These are phyloP conservation scores for Amblyteles armatorius DNA, from an alignment of 2,888 invertebrate genomes.

Conservation along the genomic window DNA sequence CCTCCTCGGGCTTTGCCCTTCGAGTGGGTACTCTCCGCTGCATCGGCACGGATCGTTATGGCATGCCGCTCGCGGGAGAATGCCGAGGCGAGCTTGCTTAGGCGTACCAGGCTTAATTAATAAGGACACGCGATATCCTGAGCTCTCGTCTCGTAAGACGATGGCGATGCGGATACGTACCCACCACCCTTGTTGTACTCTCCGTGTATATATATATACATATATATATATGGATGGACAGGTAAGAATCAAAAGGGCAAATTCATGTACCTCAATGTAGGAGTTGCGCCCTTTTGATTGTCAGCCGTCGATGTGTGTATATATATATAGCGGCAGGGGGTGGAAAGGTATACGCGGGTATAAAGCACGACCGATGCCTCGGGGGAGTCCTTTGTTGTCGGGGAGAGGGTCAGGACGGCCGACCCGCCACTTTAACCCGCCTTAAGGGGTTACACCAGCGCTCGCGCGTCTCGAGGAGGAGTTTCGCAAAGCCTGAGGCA, in stretches of 20 bases:
- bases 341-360: constrained; percentile 59
- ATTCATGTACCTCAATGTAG: neutral
- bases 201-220: neutral
- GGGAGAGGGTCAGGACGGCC: constrained; percentile 79
- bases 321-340: constrained; percentile 1
- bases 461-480: constrained; percentile 69
- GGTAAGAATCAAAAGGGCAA: neutral
- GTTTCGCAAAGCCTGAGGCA: constrained; percentile 64
- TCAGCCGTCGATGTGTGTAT: neutral
- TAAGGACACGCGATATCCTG: constrained; percentile 84
- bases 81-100: constrained; percentile 64
- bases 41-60: constrained; percentile 81
- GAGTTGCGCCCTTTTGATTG: neutral
- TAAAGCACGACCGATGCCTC: constrained; percentile 79
- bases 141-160: constrained; percentile 77
- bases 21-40: constrained; percentile 52
- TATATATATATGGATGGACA: neutral
- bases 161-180: constrained; percentile 69
- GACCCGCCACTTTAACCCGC: constrained; percentile 82
- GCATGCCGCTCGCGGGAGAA: constrained; percentile 77
- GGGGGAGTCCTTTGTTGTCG: constrained; percentile 84
- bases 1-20: constrained; percentile 54
- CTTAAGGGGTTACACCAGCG: constrained; percentile 80
- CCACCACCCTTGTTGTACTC: neutral
- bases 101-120: constrained; percentile 83